Percentiles rank a stretch among this genome's conserved stretches.
These are phyloP conservation scores for Bombus superbus DNA, from an alignment of 1,140 invertebrate genomes.

Conservation along the genomic window DNA sequence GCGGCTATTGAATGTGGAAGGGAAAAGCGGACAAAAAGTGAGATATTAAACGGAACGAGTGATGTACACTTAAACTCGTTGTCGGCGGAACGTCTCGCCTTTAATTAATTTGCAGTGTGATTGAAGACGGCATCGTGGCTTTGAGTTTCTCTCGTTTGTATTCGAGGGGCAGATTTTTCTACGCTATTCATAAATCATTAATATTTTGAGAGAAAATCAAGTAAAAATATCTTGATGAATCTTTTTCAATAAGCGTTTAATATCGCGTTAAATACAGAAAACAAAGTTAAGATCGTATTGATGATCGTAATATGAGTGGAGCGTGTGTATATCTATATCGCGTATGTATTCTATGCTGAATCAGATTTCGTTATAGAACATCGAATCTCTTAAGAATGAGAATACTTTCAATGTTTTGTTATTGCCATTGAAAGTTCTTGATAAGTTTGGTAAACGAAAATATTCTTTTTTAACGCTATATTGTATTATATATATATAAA, in stretches of 20 bases:
- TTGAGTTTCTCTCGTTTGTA: neutral
- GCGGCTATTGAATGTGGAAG: neutral
- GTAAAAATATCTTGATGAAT: neutral
- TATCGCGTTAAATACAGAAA: too few relatives aligned
- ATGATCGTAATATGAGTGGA: too few relatives aligned
- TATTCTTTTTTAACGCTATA: too few relatives aligned
- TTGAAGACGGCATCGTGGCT: neutral
- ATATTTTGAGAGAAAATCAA: neutral
- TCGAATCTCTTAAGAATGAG: too few relatives aligned
- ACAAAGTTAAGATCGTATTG: too few relatives aligned
- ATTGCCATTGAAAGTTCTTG: too few relatives aligned
- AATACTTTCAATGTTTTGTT: too few relatives aligned
- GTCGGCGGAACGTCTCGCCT: neutral
- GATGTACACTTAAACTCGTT: neutral
- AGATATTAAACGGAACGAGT: slow-evolving; percentile 16
- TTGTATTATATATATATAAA: neutral
- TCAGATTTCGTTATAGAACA: too few relatives aligned
- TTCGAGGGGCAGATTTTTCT: neutral
- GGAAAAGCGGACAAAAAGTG: slow-evolving; percentile 1
- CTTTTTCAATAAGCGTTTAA: too few relatives aligned
- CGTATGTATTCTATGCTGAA: too few relatives aligned
- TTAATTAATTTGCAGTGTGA: neutral
- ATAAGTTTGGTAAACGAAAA: too few relatives aligned
- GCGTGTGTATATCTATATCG: too few relatives aligned
- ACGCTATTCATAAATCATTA: neutral